These are phyloP conservation scores for Hoplostethus mediterraneus DNA, from an alignment of 2,797 vertebrate species.

Conservation along the genomic window DNA sequence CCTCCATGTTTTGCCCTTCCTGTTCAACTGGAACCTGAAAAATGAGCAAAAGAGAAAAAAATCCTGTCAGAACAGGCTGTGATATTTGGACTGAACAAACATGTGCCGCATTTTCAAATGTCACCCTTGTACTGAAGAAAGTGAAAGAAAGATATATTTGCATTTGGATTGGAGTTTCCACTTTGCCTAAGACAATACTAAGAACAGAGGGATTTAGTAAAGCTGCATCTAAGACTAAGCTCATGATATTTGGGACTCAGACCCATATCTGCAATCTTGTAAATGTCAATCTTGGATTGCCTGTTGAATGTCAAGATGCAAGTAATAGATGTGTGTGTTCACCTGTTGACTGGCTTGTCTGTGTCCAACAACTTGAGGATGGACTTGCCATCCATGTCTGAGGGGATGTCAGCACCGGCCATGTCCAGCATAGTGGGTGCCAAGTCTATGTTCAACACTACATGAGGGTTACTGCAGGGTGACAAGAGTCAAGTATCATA, in stretches of 20 bases:
- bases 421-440: slow-evolving; percentile 97
- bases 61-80: slow-evolving; percentile 17
- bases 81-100: slow-evolving; percentile 50
- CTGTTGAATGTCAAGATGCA: not conserved
- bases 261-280: not conserved
- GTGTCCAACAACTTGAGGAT: slow-evolving; percentile 94
- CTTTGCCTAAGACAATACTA: slow-evolving; percentile 5
- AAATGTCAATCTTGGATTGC: slow-evolving; percentile 16
- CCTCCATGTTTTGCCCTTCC: slow-evolving; percentile 92
- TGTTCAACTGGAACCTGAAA: slow-evolving; percentile 93
- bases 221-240: not conserved
- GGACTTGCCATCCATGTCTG: slow-evolving; percentile 97
- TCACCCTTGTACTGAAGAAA: slow-evolving; percentile 22
- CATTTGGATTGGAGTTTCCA: slow-evolving; percentile 30
- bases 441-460: slow-evolving; percentile 95
- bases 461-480: slow-evolving; percentile 88
- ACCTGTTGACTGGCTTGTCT: slow-evolving; percentile 93
- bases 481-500: not conserved
- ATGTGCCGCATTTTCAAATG: slow-evolving; percentile 48
- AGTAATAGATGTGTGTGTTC: slow-evolving; percentile 26
- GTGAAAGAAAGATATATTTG: slow-evolving; percentile 1
- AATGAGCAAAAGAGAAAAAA: slow-evolving; percentile 20
- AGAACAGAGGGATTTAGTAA: slow-evolving; percentile 3
- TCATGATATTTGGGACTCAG: not conserved
- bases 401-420: slow-evolving; percentile 92